A percentile compares a stretch with the other conserved stretches of the same genome.
These are phyloP conservation scores for Propithecus deckenii DNA, from an alignment of 2,797 vertebrate genomes.

Conservation along the genomic window DNA sequence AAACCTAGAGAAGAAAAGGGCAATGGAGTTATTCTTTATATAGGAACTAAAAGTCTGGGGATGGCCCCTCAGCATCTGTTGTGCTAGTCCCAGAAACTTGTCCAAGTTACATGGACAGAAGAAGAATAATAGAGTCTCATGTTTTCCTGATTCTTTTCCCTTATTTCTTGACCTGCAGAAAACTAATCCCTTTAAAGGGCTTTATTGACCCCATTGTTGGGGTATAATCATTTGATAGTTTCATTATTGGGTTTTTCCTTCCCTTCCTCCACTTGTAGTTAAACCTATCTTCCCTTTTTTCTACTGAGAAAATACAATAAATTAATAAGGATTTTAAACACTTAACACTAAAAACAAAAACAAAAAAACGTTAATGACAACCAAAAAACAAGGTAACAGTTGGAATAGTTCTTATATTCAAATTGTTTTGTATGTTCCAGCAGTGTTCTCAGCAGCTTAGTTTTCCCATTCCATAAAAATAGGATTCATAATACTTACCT, in stretches of 20 bases:
- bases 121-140: background rate
- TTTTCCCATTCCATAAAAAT: background rate
- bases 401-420: background rate
- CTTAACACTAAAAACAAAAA: background rate
- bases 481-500: background rate
- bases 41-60: background rate
- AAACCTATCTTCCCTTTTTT: background rate
- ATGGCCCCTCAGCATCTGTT: background rate
- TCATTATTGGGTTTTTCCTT: background rate
- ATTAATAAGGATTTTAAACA: background rate
- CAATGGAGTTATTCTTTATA: background rate
- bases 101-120: conserved; percentile 56
- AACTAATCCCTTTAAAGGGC: background rate
- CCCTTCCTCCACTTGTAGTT: background rate
- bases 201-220: background rate
- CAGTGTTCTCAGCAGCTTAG: background rate
- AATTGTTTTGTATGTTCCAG: background rate
- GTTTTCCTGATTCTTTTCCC: background rate
- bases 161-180: background rate
- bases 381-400: background rate
- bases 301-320: conserved; percentile 1
- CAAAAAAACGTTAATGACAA: background rate
- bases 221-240: background rate
- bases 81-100: conserved; percentile 52
- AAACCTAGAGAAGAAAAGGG: background rate